A percentile compares a stretch with the other conserved stretches of the same genome.
Evolutionary conservation across 2,888 invertebrate species (phyloP).

Genomic region (Germaria angustata): DNA sequence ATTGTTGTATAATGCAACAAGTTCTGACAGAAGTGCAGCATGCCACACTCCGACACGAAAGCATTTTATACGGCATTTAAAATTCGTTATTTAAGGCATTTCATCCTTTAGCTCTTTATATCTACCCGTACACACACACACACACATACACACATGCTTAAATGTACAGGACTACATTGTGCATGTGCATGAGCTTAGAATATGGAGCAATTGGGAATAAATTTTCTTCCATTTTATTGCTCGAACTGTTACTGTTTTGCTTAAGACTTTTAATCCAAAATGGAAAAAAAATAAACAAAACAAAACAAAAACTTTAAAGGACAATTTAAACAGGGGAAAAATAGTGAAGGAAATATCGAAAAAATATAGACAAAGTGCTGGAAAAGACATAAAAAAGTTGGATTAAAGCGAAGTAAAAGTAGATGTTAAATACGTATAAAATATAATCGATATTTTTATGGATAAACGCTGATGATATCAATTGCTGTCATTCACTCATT

Average conservation of each 20-base stretch:
- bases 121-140: neutral
- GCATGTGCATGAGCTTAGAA: neutral
- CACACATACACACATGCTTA: neutral
- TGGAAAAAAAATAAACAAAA: neutral
- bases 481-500: conserved; percentile 19
- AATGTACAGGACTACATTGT: neutral
- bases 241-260: conserved; percentile 25
- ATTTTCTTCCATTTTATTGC: conserved; percentile 19
- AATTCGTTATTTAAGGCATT: neutral
- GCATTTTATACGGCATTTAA: neutral
- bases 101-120: neutral
- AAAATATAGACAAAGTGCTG: neutral
- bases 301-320: conserved; percentile 29
- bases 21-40: too few relatives aligned
- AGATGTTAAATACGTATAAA: conserved; percentile 25
- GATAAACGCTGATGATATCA: conserved; percentile 31
- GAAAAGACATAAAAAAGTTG: neutral
- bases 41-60: too few relatives aligned
- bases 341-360: neutral
- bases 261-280: conserved; percentile 9
- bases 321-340: conserved; percentile 9
- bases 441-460: conserved; percentile 43
- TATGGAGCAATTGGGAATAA: conserved; percentile 39
- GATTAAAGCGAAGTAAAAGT: conserved; percentile 21
- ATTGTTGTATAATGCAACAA: too few relatives aligned